These are phyloP conservation scores for Scaptomyza flava DNA, from an alignment of 2,888 invertebrate species.

Conservation along the genomic window DNA sequence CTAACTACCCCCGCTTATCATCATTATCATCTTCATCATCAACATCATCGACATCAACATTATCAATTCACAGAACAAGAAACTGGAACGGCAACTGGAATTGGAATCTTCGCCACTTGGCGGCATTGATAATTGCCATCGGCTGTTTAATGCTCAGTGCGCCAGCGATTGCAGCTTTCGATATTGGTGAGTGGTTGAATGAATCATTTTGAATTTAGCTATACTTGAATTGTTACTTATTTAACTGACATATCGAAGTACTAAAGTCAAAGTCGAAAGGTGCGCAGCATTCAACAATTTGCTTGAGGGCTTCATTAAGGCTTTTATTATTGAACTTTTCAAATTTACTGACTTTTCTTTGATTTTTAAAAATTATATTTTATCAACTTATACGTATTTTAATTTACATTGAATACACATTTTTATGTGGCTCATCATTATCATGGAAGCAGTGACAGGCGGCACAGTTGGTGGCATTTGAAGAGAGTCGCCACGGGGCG, in stretches of 20 bases:
- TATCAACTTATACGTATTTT: conserved; percentile 50
- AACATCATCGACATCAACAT: conserved; percentile 32
- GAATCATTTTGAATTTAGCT: conserved; percentile 3
- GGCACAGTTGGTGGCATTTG: conserved; percentile 52
- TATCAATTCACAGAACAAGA: conserved; percentile 39
- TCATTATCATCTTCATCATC: conserved; percentile 37
- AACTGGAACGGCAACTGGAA: conserved; percentile 46
- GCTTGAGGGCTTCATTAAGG: conserved; percentile 31
- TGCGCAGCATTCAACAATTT: conserved; percentile 52
- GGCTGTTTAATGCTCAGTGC: conserved; percentile 72
- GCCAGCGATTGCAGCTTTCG: conserved; percentile 74
- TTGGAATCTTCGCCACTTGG: conserved; percentile 68
- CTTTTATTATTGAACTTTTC: conserved; percentile 3
- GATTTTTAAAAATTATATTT: conserved; percentile 10
- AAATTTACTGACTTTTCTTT: neutral
- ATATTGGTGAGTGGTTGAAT: conserved; percentile 77
- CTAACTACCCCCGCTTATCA: conserved; percentile 43
- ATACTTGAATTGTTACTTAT: conserved; percentile 2
- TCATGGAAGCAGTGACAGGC: conserved; percentile 49
- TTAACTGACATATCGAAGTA: conserved; percentile 5
- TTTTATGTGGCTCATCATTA: conserved; percentile 70
- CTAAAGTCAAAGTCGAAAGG: conserved; percentile 52
- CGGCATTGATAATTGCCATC: conserved; percentile 75
- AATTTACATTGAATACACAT: conserved; percentile 78
- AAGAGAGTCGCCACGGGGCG: conserved; percentile 51